Base-by-base conservation (phyloP, 2,113 vertebrate species). In the Oncorhynchus masou region DNA sequence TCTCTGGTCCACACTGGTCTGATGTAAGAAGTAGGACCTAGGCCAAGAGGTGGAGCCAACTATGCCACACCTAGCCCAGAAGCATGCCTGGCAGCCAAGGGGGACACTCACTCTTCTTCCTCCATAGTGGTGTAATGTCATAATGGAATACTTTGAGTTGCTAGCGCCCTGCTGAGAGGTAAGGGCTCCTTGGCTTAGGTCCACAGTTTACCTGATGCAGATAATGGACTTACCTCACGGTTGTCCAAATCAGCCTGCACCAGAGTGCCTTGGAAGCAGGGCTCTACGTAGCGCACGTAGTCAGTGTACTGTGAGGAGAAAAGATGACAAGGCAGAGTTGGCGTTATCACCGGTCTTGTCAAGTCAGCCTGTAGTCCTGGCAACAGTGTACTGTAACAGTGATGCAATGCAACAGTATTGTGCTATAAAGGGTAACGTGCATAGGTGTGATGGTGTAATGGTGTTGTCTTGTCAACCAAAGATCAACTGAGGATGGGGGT, bases 241-340 rank as follows among this genome's bases (percentile, higher is more conserved):
- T 98, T 99, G 88, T 99, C 98, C 85, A 96, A 91, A 87, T 99
- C 96, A 0, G 98, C 97, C 83, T 99, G 98, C 25, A 98, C 98
- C 68, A 99, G 89, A n/a, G 95, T 97, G 65, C 96, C 98, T 88
- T 94, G 92, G 87, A 99, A 99, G 86, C 98, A 99, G 31, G 97
- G 96, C 79, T 99, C 98, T 4, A 99, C 86, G 49, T 98, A 99
- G 29, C 96, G 95, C 6, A 98, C 94, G 0, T 99, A 97, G 86
- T 99, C 98, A 3, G 94, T 98, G 91, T 98, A 99, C 98, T 99
- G 91, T 9, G 81, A 70, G 73, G 69, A 22, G 59, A 24, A 8
- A 62, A 54, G 12, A 54, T 19, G 51, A 45, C 39, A 45, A 45
- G 39, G 39, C 39, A 39, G 39, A 15, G 49, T 51, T 51, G 3